Conservation (phyloP, 1,140 invertebrate genomes). For the Papilio polyxenes region DNA sequence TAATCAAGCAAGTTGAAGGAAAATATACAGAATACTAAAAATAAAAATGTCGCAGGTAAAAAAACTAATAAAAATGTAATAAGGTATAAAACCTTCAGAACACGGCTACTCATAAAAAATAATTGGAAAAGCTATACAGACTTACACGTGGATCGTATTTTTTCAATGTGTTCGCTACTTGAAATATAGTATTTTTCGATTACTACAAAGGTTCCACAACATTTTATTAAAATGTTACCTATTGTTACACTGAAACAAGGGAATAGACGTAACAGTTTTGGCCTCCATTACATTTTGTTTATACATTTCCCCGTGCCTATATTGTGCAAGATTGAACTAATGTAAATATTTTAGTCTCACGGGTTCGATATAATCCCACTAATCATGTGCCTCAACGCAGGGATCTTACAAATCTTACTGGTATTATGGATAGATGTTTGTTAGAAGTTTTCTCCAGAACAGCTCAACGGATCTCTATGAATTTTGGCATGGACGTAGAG, state of each 20-base stretch:
- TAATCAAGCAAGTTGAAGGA: background rate
- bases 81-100: conserved; percentile 14
- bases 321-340: too few species aligned
- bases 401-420: too few species aligned
- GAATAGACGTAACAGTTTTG: too few species aligned
- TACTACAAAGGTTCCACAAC: background rate
- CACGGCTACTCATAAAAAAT: background rate
- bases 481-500: too few species aligned
- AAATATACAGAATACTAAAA: background rate
- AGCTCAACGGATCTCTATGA: too few species aligned
- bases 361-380: too few species aligned
- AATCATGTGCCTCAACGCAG: too few species aligned
- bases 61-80: conserved; percentile 12
- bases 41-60: conserved; percentile 10
- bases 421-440: too few species aligned
- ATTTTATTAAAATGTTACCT: background rate
- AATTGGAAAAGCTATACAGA: conserved; percentile 2
- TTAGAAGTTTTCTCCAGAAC: too few species aligned
- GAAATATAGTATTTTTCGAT: background rate
- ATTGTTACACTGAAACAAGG: background rate
- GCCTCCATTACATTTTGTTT: too few species aligned
- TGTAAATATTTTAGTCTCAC: too few species aligned
- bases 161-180: background rate
- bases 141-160: background rate
- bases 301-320: too few species aligned